phyloP scores from a whole-genome alignment of 2,888 invertebrate genomes.

The Eremobia ochroleuca region DNA sequence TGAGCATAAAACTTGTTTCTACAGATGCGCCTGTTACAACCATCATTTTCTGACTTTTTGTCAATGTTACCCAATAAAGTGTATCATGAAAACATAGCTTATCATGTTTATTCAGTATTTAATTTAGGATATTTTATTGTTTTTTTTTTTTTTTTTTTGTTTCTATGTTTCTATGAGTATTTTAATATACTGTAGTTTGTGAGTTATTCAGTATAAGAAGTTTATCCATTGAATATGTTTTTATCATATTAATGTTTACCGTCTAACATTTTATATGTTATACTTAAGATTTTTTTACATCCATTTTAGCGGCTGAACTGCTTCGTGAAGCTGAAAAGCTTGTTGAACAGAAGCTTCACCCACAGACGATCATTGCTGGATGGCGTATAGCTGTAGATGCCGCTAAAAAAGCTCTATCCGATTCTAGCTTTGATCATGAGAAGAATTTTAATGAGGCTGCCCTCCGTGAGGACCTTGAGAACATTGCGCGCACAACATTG shows the following conservation, averaged over 20 bases:
- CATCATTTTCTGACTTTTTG: background rate
- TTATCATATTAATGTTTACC: background rate
- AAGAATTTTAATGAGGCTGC: conserved; percentile 92
- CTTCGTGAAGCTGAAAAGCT: conserved; percentile 98
- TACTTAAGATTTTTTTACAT: background rate
- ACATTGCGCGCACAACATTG: conserved; percentile 99
- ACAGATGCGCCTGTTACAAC: background rate
- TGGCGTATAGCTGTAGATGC: conserved; percentile 97
- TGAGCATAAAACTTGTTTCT: background rate
- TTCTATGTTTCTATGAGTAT: background rate
- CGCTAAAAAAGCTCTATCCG: conserved; percentile 95
- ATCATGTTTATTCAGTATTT: background rate
- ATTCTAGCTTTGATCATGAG: conserved; percentile 96
- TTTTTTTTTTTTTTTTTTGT: background rate
- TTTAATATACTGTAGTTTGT: background rate
- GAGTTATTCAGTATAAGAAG: background rate
- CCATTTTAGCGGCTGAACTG: conserved; percentile 95
- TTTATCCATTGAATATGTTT: background rate
- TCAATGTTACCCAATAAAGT: background rate
- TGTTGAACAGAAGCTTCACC: conserved; percentile 98
- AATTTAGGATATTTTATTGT: background rate
- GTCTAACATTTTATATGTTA: background rate
- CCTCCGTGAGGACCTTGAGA: conserved; percentile 97
- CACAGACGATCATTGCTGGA: conserved; percentile 99
- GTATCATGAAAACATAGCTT: too few species aligned